Base-by-base conservation (phyloP, 2,888 invertebrate species). In the Vesta saturnalis region DNA sequence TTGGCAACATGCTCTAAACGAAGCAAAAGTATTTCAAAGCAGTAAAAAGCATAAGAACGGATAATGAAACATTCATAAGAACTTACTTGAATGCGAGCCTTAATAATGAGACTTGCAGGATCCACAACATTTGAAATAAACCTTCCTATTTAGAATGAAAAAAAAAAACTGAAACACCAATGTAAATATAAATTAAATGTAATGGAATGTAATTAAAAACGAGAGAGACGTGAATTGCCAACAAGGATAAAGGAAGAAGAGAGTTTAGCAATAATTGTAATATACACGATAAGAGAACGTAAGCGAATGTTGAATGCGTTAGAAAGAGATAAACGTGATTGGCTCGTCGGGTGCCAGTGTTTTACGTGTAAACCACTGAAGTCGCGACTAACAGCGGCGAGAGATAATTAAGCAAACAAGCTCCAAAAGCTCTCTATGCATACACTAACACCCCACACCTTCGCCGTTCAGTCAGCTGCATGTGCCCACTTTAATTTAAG, bases 401-500 rank as follows among this genome's bases (percentile, higher is more conserved):
- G 70, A 74, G 74, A 75, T 76, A 76, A 76, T 76, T 76, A 76
- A 76, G 75, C 75, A 76, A 76, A 76, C 75, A 76, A 73, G 74
- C 74, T 74, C 72, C 71, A 68, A 74, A 74, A 75, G 72, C 73
- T 73, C 73, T 72, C 74, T 72, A 73, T 74, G 71, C 75, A 74
- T 74, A 73, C 70, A 74, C 70, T 71, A 69, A 68, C 60, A 60
- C 71, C 72, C 71, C 68, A 71, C 67, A 65, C 71, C 73, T 67
- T 68, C 61, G 61, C 70, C 68, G 62, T 72, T 72, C 76, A 76
- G 77, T 77, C 77, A 76, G 76, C 75, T 76, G 76, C 77, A 77
- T 77, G 76, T 77, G 77, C 77, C 77, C 76, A 76, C 74, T 77
- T 76, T 77, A 77, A 77, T 77, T 77, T 77, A 76, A 77, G 72